These are phyloP conservation scores for Panthera tigris DNA, from an alignment of 2,113 vertebrate genomes.

Conservation along the genomic window DNA sequence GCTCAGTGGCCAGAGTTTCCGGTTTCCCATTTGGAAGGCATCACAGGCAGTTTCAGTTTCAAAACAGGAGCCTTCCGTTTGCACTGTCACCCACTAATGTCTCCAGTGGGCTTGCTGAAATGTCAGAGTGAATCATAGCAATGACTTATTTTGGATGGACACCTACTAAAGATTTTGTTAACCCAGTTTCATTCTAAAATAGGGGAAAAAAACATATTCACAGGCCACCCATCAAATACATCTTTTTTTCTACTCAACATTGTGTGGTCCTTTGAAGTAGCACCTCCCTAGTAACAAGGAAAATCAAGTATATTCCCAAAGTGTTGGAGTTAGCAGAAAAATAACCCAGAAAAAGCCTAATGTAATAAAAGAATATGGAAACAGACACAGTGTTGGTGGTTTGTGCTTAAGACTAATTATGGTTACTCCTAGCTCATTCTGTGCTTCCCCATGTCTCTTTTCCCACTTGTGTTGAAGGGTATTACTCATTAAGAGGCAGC, in stretches of 20 bases:
- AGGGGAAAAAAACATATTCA: conserved; percentile 31
- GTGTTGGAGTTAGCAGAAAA: conserved; percentile 21
- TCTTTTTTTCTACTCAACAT: conserved; percentile 7
- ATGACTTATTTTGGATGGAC: conserved; percentile 32
- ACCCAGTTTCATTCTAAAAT: conserved; percentile 25
- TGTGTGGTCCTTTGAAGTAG: conserved; percentile 21
- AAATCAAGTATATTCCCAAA: not conserved
- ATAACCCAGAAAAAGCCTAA: not conserved
- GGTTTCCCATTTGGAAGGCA: conserved; percentile 1
- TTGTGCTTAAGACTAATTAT: not conserved
- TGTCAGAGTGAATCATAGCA: not conserved
- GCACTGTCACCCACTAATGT: not conserved
- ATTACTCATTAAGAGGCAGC: not conserved
- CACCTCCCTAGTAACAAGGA: conserved; percentile 16
- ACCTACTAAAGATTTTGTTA: not conserved
- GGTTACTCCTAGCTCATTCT: not conserved
- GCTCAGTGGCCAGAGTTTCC: not conserved
- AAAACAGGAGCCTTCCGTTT: not conserved
- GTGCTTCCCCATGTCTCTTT: not conserved
- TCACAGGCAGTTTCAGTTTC: not conserved
- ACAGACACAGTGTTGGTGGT: not conserved
- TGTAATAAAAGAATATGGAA: conserved; percentile 4
- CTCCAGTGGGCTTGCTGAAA: conserved; percentile 1
- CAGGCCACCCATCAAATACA: not conserved
- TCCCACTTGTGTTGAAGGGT: not conserved